Percentiles rank a stretch among this genome's conserved stretches.
These are phyloP conservation scores for honey bee (Apis mellifera) DNA, from an alignment of 1,140 invertebrate genomes.

Conservation along the genomic window Amel_HAv3.1 CM009932.2:8873001-8873500, in stretches of 20 bases:
- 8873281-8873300: neutral
- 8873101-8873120: neutral
- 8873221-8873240: neutral
- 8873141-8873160: constrained; percentile 4
- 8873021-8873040: constrained; percentile 20
- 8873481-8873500: constrained; percentile 9
- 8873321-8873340: neutral
- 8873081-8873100: neutral
- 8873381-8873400: neutral
- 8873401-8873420: constrained; percentile 14
- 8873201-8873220: constrained; percentile 1
- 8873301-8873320: neutral
- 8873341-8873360: neutral
- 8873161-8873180: constrained; percentile 36
- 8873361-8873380: neutral
- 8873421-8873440: constrained; percentile 24
- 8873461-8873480: constrained; percentile 40
- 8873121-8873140: no score
- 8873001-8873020: constrained; percentile 37
- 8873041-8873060: constrained; percentile 8
- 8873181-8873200: neutral
- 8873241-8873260: neutral
- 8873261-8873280: neutral
- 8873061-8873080: neutral
- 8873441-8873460: constrained; percentile 61